A percentile compares a stretch with the other conserved stretches of the same genome.
Conservation (phyloP, 2,888 invertebrate genomes). For the Pyrgus malvae region DNA sequence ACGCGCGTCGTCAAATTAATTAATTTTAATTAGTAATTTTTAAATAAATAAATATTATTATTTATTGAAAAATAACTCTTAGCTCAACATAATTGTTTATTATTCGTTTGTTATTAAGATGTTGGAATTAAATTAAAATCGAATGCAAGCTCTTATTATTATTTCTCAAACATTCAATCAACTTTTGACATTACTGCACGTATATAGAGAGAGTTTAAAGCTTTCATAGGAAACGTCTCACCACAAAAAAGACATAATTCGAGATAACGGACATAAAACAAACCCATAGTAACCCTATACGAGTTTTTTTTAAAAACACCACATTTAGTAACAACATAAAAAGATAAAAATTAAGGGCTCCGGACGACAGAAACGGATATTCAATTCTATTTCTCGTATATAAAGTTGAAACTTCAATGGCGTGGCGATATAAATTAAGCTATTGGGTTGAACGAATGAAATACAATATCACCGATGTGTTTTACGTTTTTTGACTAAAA, state of each 20-base stretch:
- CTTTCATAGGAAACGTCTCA: constrained; percentile 26
- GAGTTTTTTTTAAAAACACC: constrained; percentile 48
- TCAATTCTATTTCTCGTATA: constrained; percentile 16
- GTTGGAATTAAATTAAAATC: no score
- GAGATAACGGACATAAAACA: constrained; percentile 40
- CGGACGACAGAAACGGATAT: no score
- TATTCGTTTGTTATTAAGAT: no score
- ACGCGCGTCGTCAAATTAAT: no score
- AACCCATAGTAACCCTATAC: constrained; percentile 42
- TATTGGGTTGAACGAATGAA: constrained; percentile 54
- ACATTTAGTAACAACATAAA: constrained; percentile 47
- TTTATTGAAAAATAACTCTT: no score
- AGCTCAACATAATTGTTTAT: no score
- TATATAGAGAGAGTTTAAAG: not conserved
- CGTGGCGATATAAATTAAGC: constrained; percentile 52
- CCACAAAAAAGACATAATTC: constrained; percentile 33
- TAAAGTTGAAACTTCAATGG: constrained; percentile 37
- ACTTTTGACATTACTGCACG: no score
- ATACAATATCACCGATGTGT: constrained; percentile 54
- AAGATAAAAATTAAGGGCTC: constrained; percentile 34
- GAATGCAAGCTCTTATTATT: no score
- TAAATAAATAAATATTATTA: no score
- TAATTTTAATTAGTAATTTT: no score
- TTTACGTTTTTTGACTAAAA: constrained; percentile 45
- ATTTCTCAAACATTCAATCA: no score